phyloP scores from a whole-genome alignment of 2,888 invertebrate species.

The Brachynemurus nebulosus region DNA sequence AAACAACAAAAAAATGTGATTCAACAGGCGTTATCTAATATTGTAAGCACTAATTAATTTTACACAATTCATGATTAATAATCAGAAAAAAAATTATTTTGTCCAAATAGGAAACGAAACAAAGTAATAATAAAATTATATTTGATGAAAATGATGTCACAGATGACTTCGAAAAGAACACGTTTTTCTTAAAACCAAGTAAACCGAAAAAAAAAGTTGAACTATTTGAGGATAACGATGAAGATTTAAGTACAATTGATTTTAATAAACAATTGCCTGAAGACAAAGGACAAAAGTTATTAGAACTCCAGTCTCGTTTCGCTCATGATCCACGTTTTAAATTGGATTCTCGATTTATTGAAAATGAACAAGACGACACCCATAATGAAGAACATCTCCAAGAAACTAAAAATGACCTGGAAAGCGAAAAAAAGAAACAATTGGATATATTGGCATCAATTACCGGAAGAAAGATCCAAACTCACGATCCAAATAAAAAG shows the following conservation, averaged over 20 bases:
- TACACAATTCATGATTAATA: constrained; percentile 5
- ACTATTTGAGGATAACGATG: constrained; percentile 36
- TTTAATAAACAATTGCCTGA: constrained; percentile 2
- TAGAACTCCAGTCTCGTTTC: constrained; percentile 56
- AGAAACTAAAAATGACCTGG: too few relatives aligned
- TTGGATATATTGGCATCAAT: constrained; percentile 34
- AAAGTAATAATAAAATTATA: constrained; percentile 30
- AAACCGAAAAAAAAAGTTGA: not conserved
- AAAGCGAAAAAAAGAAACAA: constrained; percentile 31
- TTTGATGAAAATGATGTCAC: constrained; percentile 32
- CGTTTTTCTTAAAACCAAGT: too few relatives aligned
- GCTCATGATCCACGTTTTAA: constrained; percentile 65
- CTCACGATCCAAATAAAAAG: not conserved
- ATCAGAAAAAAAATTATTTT: constrained; percentile 8
- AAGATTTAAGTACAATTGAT: constrained; percentile 5
- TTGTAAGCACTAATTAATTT: constrained; percentile 37
- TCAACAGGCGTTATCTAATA: constrained; percentile 44
- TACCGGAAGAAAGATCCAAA: constrained; percentile 20
- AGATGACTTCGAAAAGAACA: constrained; percentile 22
- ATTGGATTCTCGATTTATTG: constrained; percentile 58
- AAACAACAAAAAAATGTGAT: constrained; percentile 48
- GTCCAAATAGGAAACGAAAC: not conserved
- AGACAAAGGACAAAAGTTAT: constrained; percentile 32
- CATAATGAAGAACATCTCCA: constrained; percentile 22
- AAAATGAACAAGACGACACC: constrained; percentile 34